phyloP scores from a whole-genome alignment of 2,888 invertebrate genomes.

The Esperia sulphurella region DNA sequence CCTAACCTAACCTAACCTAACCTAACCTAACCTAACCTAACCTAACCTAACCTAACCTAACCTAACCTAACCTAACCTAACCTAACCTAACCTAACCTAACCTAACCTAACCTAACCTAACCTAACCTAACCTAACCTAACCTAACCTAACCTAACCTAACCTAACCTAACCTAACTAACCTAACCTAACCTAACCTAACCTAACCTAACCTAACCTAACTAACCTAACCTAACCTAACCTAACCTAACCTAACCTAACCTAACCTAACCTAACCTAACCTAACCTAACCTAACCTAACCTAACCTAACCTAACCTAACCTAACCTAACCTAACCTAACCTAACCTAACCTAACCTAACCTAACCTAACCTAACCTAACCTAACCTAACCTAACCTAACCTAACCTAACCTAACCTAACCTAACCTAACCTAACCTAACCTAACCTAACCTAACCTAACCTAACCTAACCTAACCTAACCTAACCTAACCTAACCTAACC shows the following conservation, averaged over 20 bases:
- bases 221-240: slow-evolving; percentile 16
- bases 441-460: slow-evolving; percentile 22
- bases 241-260: slow-evolving; percentile 17
- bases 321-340: slow-evolving; percentile 15
- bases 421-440: slow-evolving; percentile 22
- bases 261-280: slow-evolving; percentile 18
- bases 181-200: slow-evolving; percentile 21
- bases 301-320: slow-evolving; percentile 16
- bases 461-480: slow-evolving; percentile 20
- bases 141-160: slow-evolving; percentile 13
- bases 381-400: slow-evolving; percentile 21
- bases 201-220: slow-evolving; percentile 17
- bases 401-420: slow-evolving; percentile 22
- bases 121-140: slow-evolving; percentile 15
- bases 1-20: too few species aligned
- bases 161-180: slow-evolving; percentile 19
- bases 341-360: slow-evolving; percentile 20
- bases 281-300: slow-evolving; percentile 17
- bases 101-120: slow-evolving; percentile 13
- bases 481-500: slow-evolving; percentile 17
- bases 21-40: too few species aligned
- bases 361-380: slow-evolving; percentile 21
- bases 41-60: too few species aligned
- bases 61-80: slow-evolving; percentile 5
- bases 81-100: slow-evolving; percentile 13